A percentile compares a stretch with the other conserved stretches of the same genome.
These are phyloP conservation scores for Anabas testudineus DNA, from an alignment of 2,797 vertebrate species.

Conservation along the genomic window DNA sequence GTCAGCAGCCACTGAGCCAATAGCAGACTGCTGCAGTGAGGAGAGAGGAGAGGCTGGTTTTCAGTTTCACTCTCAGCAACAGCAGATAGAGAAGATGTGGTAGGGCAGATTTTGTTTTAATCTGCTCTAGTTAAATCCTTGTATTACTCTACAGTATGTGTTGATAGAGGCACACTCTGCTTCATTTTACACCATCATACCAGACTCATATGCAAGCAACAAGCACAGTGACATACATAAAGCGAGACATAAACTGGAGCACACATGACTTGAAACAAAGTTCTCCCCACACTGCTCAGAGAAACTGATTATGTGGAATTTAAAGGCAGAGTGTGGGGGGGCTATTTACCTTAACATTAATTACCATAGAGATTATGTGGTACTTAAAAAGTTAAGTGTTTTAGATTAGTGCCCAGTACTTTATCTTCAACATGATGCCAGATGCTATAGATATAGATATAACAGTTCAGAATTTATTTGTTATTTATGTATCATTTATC, in stretches of 20 bases:
- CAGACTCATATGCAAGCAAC: not conserved
- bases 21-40: constrained; percentile 80
- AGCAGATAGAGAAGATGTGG: constrained; percentile 32
- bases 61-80: constrained; percentile 61
- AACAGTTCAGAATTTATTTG: not conserved
- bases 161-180: not conserved
- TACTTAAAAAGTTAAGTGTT: constrained; percentile 9
- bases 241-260: not conserved
- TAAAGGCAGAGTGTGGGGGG: not conserved
- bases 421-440: not conserved
- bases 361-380: not conserved
- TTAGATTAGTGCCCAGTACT: not conserved
- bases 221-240: not conserved
- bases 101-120: constrained; percentile 46
- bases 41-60: constrained; percentile 66
- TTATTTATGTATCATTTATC: not conserved
- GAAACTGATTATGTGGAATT: constrained; percentile 31
- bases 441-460: not conserved
- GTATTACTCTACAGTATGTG: not conserved
- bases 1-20: constrained; percentile 81
- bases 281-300: constrained; percentile 28
- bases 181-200: not conserved
- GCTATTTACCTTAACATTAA: not conserved
- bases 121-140: not conserved
- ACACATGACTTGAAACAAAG: constrained; percentile 34